Base-by-base conservation (phyloP, 2,888 invertebrate species). In the Chouioia cunea region DNA sequence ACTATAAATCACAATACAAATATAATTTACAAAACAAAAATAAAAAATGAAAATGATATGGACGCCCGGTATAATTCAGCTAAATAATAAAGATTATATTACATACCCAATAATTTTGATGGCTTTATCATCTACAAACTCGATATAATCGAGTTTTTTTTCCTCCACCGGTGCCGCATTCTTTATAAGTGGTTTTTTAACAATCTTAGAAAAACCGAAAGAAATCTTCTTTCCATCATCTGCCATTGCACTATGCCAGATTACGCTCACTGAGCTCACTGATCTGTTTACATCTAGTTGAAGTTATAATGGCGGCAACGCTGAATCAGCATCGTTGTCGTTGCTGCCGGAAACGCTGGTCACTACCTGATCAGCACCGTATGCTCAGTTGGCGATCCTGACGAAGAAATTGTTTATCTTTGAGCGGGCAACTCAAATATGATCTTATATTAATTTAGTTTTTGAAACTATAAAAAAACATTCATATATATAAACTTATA, bases 201-300 rank as follows among this genome's bases (percentile, higher is more conserved):
- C 81, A 0, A 90, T 87, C 88, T 94, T 94, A 78, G 88, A 90
- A 86, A 95, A 95, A 58, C 93, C 91, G 83, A 95, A 95, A 0
- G 93, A 93, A 81, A 95, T 91, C 83, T 94, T 94, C 76, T 93
- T 93, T 63, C 87, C 84, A 76, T 91, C 91, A 50, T 83, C 83
- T 71, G 82, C 78, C 74, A 74, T 74, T 20, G 56, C 60, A 47
- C 36, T 36, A 36, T 12, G 36, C 36, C 12, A 2, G 10, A 36
- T 1, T 36, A 10, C 10, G 6, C 36, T 36, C 36, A 6, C 27
- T n/a, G n/a, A n/a, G n/a, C n/a, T n/a, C n/a, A n/a, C n/a, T n/a
- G n/a, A n/a, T n/a, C n/a, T n/a, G n/a, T n/a, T n/a, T n/a, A n/a
- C n/a, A n/a, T n/a, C n/a, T n/a, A n/a, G n/a, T n/a, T n/a, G n/a